A percentile compares a stretch with the other conserved stretches of the same genome.
Conservation (phyloP, 1,140 invertebrate genomes). For the Diachasmimorpha longicaudata region DNA sequence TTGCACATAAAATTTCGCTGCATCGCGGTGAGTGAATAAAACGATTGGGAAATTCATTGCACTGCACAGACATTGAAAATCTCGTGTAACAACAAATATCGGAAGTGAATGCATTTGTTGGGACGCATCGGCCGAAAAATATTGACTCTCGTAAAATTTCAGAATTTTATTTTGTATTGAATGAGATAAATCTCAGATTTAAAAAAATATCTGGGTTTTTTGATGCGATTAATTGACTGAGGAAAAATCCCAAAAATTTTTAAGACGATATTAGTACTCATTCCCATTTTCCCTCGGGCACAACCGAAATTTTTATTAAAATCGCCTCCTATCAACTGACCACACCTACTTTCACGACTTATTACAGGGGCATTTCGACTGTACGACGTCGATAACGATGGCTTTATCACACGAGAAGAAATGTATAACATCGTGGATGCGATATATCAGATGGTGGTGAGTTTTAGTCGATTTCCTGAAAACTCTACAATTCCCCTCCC, state of each 20-base stretch:
- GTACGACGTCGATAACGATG: slow-evolving; percentile 98
- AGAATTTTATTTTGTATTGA: no score
- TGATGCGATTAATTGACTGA: no score
- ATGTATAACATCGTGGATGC: slow-evolving; percentile 99
- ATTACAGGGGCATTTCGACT: slow-evolving; percentile 93
- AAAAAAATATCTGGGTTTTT: no score
- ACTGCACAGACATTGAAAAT: not conserved
- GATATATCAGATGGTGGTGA: slow-evolving; percentile 99
- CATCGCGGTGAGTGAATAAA: not conserved
- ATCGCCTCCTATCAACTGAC: not conserved
- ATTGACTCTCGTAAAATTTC: no score
- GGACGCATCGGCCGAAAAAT: no score
- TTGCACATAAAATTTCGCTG: not conserved
- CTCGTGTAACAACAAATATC: no score
- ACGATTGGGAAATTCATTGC: not conserved
- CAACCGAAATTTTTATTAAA: not conserved
- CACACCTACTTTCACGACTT: not conserved
- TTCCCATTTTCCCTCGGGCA: no score
- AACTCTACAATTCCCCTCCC: not conserved
- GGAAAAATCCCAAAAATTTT: no score
- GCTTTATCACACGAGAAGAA: slow-evolving; percentile 95
- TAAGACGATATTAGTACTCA: no score
- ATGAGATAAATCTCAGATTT: no score
- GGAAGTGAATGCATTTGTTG: no score
- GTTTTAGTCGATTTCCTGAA: slow-evolving; percentile 51